These are phyloP conservation scores for Trachelus tabidus DNA, from an alignment of 2,888 invertebrate species.

Conservation along the genomic window DNA sequence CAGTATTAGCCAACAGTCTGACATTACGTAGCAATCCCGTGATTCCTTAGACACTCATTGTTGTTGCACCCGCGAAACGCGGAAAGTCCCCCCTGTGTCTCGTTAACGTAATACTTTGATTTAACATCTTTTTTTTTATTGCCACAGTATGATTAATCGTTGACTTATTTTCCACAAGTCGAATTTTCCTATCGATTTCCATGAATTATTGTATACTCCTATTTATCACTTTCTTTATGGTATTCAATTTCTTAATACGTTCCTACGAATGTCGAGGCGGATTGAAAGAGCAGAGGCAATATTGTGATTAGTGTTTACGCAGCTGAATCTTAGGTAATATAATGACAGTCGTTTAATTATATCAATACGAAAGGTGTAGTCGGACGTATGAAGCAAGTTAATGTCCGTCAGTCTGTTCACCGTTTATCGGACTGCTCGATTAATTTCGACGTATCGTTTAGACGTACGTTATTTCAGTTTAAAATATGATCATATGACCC, in stretches of 20 bases:
- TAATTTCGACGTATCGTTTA: not conserved
- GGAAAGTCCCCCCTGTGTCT: not conserved
- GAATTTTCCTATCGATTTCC: not conserved
- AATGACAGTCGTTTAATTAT: not conserved
- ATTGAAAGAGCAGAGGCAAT: not conserved
- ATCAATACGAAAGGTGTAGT: not conserved
- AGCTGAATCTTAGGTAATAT: not conserved
- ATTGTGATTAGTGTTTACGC: not conserved
- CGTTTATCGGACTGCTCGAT: not conserved
- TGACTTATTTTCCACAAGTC: not conserved
- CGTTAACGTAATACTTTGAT: not conserved
- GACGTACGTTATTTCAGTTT: not conserved
- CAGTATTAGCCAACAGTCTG: not conserved
- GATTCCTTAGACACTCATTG: not conserved
- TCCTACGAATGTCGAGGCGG: not conserved
- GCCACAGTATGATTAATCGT: not conserved
- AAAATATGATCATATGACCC: not conserved
- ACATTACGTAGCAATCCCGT: not conserved
- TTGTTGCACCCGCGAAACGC: not conserved
- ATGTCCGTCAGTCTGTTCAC: not conserved
- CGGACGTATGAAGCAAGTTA: not conserved
- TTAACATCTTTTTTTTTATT: not conserved
- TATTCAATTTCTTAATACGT: not conserved
- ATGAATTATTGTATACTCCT: not conserved
- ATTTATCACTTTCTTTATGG: not conserved